Evolutionary conservation across 2,113 vertebrate genomes (phyloP), one percentile per base, ranked within the genome.

Genomic region (Pelecanoides urinatrix): DNA sequence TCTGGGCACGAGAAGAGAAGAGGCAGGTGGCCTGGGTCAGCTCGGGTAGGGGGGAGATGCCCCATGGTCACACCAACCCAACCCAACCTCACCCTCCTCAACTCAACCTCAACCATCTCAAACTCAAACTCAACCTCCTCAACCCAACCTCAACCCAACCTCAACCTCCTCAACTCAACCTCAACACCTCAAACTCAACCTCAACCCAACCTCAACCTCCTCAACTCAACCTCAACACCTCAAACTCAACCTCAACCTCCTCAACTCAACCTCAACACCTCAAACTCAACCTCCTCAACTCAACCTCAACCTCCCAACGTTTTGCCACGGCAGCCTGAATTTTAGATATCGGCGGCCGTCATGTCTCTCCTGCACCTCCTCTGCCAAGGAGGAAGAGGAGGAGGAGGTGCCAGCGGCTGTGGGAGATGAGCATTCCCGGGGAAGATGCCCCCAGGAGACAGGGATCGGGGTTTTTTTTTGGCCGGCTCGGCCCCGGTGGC

Each of bases 1-100:
- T 99, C 99, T 99, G 97, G 36, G 72, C 34, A 71, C 18, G 23
- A 92, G 52, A 17, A 68, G n/a, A n/a, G 36, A 93, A 49, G 50
- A 27, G 53, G 86, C 21, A 58, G 61, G 27, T 25, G 26, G n/a
- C 16, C 13, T 1, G 11, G 34, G 15, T 58, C 58, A 91, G 50
- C 10, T 20, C 0, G 0, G 67, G 14, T 7, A 30, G 13, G 20
- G 34, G 15, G 38, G 6, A 34, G 52, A 11, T 5, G 40, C 3
- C 16, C 14, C 27, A 1, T 0, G 36, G 26, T 3, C 19, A 34
- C 9, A 36, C 6, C 47, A 40, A 15, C 50, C 32, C 71, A 63
- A 19, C 36, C 2, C 42, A 34, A 16, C 25, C 19, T 27, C 11
- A 30, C 38, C 3, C 4, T 49, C 58, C 20, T 62, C 45, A 63